Percentiles rank a stretch among this genome's conserved stretches.
These are phyloP conservation scores for Oligia fasciuncula DNA, from an alignment of 2,888 invertebrate genomes.

Conservation along the genomic window DNA sequence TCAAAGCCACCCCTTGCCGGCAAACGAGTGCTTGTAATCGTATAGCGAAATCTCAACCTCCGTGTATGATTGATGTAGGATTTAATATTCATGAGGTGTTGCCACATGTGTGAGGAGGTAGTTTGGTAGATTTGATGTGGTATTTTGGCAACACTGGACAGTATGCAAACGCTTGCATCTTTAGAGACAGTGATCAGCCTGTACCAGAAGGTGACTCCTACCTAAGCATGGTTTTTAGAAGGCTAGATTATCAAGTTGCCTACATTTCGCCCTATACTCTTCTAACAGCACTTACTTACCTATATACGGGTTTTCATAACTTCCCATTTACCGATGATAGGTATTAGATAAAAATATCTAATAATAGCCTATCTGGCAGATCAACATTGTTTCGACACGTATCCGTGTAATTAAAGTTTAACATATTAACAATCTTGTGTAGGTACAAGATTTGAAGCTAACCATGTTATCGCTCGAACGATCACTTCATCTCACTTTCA, in stretches of 20 bases:
- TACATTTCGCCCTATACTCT: not conserved
- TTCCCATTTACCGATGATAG: not conserved
- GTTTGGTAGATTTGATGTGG: constrained; percentile 66
- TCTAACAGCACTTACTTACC: not conserved
- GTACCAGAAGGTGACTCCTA: not conserved
- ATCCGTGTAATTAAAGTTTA: constrained; percentile 44
- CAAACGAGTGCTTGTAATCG: constrained; percentile 75
- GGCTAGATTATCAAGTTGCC: not conserved
- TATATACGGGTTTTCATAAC: not conserved
- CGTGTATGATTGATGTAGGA: constrained; percentile 86
- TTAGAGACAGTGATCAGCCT: not conserved
- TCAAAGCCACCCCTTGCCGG: constrained; percentile 71
- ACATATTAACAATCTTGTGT: constrained; percentile 40
- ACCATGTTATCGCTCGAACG: constrained; percentile 23
- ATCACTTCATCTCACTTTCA: constrained; percentile 39
- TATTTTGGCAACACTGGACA: constrained; percentile 41
- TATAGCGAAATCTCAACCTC: constrained; percentile 76
- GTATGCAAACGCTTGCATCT: not conserved
- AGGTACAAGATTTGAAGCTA: constrained; percentile 23
- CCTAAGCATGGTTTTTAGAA: not conserved
- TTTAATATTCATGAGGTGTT: constrained; percentile 88
- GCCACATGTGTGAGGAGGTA: constrained; percentile 73
- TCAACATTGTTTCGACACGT: constrained; percentile 49
- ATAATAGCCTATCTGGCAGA: constrained; percentile 26
- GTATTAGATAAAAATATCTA: constrained; percentile 27